Base-by-base conservation (phyloP, 2,888 invertebrate species). In the Lithophane leautieri region DNA sequence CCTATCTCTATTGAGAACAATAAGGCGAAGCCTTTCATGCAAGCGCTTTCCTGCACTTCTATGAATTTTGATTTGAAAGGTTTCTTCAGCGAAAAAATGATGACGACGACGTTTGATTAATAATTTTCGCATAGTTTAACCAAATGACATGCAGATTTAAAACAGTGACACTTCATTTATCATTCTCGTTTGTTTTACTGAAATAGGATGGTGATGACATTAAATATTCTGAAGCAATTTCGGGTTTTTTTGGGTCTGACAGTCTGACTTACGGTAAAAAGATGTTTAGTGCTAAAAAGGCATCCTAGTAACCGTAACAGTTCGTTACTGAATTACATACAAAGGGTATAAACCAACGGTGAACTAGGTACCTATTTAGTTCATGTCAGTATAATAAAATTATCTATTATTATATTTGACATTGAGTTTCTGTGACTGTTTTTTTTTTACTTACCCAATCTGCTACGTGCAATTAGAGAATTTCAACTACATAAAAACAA, bases 91-190 rank as follows among this genome's bases (percentile, higher is more conserved):
- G 3, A 58, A 56, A 56, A 22, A 14, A 25, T 9, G 14, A 14
- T 25, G n/a, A 47, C 16, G 9, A 50, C 14, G 47, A 72, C 40
- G 28, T 62, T 34, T 4, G 22, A 74, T 69, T 25, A 65, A 63
- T 63, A 68, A 60, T 68, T 60, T 79, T 60, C 44, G 12, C 63
- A 8, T 78, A 54, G 63, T 63, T 78, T 28, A 65, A 68, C 58
- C 22, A 65, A 74, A 79, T 79, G 79, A 54, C 63, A 69, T 60
- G 74, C 68, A 74, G 52, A 74, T 79, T 78, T 73, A 52, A 79
- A 73, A 19, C 74, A 52, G 25, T 25, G 65, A 58, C 74, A 40
- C n/a, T 14, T 28, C 44, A 68, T 79, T 78, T 54, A 79, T 78
- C 73, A 68, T 54, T 54, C 40, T 79, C 25, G 28, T 47, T 78